Evolutionary conservation across 2,797 vertebrate genomes (phyloP).

Genomic region (Scleropages formosus): DNA sequence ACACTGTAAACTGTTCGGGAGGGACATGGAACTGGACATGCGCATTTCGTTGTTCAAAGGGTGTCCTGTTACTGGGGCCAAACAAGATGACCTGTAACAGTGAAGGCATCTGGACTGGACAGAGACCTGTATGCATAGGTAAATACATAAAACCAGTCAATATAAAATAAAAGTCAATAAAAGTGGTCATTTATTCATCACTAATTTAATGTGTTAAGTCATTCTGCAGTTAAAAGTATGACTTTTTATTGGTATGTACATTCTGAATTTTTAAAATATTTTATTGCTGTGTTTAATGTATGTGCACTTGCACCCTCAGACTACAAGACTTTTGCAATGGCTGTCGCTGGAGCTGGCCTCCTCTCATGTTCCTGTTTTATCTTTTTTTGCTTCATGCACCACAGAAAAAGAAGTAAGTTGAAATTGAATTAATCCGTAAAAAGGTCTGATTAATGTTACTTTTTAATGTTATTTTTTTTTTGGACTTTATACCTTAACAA

Average conservation of each 20-base stretch:
- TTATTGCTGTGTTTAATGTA: neutral
- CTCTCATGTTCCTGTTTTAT: slow-evolving; percentile 46
- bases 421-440: neutral
- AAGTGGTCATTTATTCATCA: neutral
- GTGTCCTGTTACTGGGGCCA: slow-evolving; percentile 43
- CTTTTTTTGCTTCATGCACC: slow-evolving; percentile 54
- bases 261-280: neutral
- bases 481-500: neutral
- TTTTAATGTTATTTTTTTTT: neutral
- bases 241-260: neutral
- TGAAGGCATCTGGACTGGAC: slow-evolving; percentile 50
- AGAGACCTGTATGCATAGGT: slow-evolving; percentile 51
- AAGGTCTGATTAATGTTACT: neutral
- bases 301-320: slow-evolving; percentile 40
- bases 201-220: no score
- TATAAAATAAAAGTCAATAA: no score
- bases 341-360: slow-evolving; percentile 46
- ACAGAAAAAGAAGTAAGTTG: slow-evolving; percentile 59
- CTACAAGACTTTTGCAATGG: slow-evolving; percentile 53
- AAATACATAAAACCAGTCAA: no score
- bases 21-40: slow-evolving; percentile 53
- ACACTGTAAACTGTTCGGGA: slow-evolving; percentile 41
- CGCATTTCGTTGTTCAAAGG: slow-evolving; percentile 43
- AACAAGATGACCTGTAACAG: slow-evolving; percentile 43
- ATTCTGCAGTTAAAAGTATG: neutral